Evolutionary conservation across 2,797 vertebrate genomes (phyloP).

Genomic region (Helarctos malayanus): DNA sequence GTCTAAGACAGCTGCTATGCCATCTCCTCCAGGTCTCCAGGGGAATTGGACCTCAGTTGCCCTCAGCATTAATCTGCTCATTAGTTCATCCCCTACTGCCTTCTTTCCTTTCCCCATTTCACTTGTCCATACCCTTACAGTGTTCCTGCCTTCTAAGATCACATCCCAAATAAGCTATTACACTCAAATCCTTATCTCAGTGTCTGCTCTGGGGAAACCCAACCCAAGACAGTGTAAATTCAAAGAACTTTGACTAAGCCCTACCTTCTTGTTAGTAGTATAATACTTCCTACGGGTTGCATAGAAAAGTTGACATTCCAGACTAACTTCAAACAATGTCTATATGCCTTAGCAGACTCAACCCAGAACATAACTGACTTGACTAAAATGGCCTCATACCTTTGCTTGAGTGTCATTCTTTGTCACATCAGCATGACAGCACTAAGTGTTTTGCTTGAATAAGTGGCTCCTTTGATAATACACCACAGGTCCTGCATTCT

Average conservation of each 20-base stretch:
- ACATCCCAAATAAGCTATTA: not conserved
- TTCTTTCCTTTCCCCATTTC: not conserved
- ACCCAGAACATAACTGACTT: slow-evolving; percentile 90
- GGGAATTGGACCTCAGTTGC: not conserved
- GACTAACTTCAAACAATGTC: slow-evolving; percentile 66
- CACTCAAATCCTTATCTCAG: not conserved
- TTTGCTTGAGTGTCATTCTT: slow-evolving; percentile 95
- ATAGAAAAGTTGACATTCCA: not conserved
- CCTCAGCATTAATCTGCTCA: not conserved
- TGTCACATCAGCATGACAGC: slow-evolving; percentile 93
- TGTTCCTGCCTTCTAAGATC: not conserved
- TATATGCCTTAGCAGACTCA: slow-evolving; percentile 86
- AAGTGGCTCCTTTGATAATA: slow-evolving; percentile 96
- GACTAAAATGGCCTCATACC: slow-evolving; percentile 92
- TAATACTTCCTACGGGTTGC: not conserved
- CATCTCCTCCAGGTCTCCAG: not conserved
- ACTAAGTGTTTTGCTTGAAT: slow-evolving; percentile 95
- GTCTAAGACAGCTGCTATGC: not conserved
- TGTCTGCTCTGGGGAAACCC: not conserved
- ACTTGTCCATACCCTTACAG: not conserved
- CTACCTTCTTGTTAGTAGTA: not conserved
- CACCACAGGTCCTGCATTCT: slow-evolving; percentile 93
- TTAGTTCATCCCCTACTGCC: not conserved
- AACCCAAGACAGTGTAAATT: not conserved
- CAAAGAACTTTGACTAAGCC: not conserved